Base-by-base conservation (phyloP, 2,113 vertebrate species). In the Pomatostomus ruficeps region DNA sequence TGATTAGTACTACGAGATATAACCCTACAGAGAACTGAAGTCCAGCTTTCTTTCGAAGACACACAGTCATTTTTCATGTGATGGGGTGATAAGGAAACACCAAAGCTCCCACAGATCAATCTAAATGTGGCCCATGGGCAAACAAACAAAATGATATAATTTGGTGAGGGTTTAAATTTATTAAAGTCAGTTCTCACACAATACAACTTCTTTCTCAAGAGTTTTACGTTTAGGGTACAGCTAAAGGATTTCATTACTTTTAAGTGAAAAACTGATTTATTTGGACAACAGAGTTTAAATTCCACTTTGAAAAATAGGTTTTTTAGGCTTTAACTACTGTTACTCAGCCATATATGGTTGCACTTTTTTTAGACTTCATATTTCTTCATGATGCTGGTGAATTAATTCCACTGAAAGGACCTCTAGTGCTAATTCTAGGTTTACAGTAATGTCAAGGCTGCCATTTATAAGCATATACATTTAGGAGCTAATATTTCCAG, bases 51-150 rank as follows among this genome's bases (percentile, higher is more conserved):
- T 63, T 89, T 52, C 57, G 49, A 85, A 79, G 42, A 71, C 22
- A 66, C 3, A 7, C 0, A 1, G 31, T 33, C 31, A 6, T n/a
- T 81, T 89, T 38, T 65, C 1, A 3, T 45, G 36, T 4, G 1
- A 40, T 25, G 40, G 14, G 3, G 10, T 79, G 48, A 45, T 71
- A 78, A 78, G 79, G 57, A 91, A 91, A 79, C 20, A 63, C 11
- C 14, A 14, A 61, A 58, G 17, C 51, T 92, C 48, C 35, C 72
- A 62, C 19, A 87, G 33, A 87, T 54, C 51, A 89, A 84, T 33
- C 49, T 19, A 81, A 85, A 45, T 9, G 31, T 52, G 20, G 45
- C 17, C 38, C 21, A 24, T 20, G 10, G 40, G 12, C 70, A 91
- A 91, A 88, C 71, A 94, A 92, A 80, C 45, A 89, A 63, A 91